Evolutionary conservation across 2,113 vertebrate genomes (phyloP).

Genomic region (Dipodomys stephensi): DNA sequence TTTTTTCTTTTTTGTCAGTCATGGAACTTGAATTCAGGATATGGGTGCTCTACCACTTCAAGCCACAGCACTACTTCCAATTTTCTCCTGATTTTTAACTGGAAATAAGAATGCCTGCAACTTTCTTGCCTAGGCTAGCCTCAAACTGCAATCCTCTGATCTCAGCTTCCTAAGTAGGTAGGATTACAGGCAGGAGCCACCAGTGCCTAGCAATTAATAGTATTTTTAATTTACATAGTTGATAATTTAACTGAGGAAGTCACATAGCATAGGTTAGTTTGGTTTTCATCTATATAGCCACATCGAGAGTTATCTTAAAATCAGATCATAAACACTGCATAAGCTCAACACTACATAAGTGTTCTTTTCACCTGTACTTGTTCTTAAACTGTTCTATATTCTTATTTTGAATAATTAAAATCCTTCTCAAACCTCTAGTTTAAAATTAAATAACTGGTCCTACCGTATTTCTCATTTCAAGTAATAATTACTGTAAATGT

Average conservation of each 20-base stretch:
- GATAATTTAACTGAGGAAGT: background rate
- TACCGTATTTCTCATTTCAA: background rate
- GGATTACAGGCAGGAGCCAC: no score
- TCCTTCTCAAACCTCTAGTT: background rate
- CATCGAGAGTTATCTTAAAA: background rate
- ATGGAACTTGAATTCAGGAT: no score
- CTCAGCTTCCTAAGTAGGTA: no score
- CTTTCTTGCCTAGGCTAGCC: no score
- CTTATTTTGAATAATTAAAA: background rate
- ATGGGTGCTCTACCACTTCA: no score
- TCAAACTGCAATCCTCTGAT: no score
- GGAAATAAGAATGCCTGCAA: no score
- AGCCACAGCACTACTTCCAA: no score
- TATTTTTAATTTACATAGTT: conserved; percentile 23
- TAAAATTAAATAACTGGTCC: background rate
- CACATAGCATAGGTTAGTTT: background rate
- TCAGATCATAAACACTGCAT: background rate
- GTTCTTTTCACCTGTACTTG: background rate
- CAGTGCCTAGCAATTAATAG: no score
- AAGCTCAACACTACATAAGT: background rate
- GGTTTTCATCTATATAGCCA: background rate
- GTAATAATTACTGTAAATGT: background rate
- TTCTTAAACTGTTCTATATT: background rate
- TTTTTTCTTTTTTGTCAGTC: no score
- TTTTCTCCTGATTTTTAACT: no score